Percentiles rank a stretch among this genome's conserved stretches.
These are phyloP conservation scores for Anthonomus grandis DNA, from an alignment of 1,140 invertebrate species.

Conservation along the genomic window DNA sequence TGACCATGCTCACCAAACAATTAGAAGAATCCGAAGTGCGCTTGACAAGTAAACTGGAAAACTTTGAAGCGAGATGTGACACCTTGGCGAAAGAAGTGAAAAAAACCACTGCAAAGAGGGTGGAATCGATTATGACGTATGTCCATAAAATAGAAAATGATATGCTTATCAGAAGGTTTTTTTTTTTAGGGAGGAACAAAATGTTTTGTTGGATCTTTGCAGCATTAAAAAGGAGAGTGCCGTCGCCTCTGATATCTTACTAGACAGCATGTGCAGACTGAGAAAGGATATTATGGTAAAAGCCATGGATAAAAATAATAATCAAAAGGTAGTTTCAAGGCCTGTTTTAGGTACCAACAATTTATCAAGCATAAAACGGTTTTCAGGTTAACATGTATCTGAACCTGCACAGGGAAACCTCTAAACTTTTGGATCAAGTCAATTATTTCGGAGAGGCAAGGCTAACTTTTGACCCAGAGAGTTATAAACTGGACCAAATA, in stretches of 20 bases:
- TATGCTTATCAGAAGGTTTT: background rate
- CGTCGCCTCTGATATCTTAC: slow-evolving; percentile 9
- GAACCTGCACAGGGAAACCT: slow-evolving; percentile 53
- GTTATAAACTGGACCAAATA: slow-evolving; percentile 53
- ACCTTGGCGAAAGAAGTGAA: slow-evolving; percentile 52
- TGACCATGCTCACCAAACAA: slow-evolving; percentile 53
- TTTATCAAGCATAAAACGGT: background rate
- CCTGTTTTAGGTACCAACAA: too few species aligned
- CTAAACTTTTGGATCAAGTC: slow-evolving; percentile 53
- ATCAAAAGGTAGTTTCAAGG: slow-evolving; percentile 20
- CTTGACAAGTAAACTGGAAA: slow-evolving; percentile 54
- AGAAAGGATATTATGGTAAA: slow-evolving; percentile 13
- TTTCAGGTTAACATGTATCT: slow-evolving; percentile 38
- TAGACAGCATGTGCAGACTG: slow-evolving; percentile 7
- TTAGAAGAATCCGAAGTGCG: slow-evolving; percentile 50
- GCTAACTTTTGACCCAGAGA: slow-evolving; percentile 54
- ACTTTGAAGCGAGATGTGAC: slow-evolving; percentile 53
- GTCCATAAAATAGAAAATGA: too few species aligned
- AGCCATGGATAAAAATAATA: slow-evolving; percentile 2
- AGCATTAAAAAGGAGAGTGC: slow-evolving; percentile 19
- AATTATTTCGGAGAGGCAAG: slow-evolving; percentile 53
- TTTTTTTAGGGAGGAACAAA: slow-evolving; percentile 10
- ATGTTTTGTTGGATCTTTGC: slow-evolving; percentile 15
- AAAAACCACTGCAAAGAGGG: slow-evolving; percentile 50
- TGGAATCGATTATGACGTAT: slow-evolving; percentile 45